Base-by-base conservation (phyloP, 2,888 invertebrate species). In the Drosophila imparisetae region DNA sequence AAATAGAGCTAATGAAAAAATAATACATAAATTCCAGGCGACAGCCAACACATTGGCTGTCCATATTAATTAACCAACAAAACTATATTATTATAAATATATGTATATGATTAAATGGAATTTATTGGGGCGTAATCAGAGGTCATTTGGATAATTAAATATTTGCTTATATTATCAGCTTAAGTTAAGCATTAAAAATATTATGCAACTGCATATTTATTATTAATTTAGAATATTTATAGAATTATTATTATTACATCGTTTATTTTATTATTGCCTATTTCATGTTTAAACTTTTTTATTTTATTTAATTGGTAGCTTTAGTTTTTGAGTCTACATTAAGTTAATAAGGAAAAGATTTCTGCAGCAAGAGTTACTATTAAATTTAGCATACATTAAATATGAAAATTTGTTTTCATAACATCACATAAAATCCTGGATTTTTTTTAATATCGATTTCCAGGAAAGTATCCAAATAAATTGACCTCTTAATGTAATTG, bases 1-100 rank as follows among this genome's bases (percentile, higher is more conserved):
- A 85, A 85, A 75, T 72, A 60, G 67, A 69, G 64, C 70, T 72
- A 87, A 82, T 82, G 54, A 82, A 88, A 74, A 66, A 72, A 72
- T 73, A 74, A 79, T 72, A 29, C 7, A 29, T 6, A 49, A 38
- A 68, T 74, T 59, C 54, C 45, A 54, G 24, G n/a, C 58, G 45
- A 59, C 58, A 59, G 10, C 29, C 34, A 66, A 27, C 60, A 15
- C 4, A 24, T 21, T 18, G 36, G 48, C 18, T 57, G 2, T 15
- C 24, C 52, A 30, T n/a, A 57, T 45, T 57, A 58, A 53, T 58
- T 59, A 45, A 45, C 4, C 2, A n/a, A 24, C n/a, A 49, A 7
- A 45, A 30, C 30, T 15, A 29, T 15, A 30, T 40, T 10, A n/a
- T n/a, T n/a, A n/a, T n/a, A n/a, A n/a, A n/a, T 29, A 34, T 21